Evolutionary conservation across 2,113 vertebrate genomes (phyloP), one percentile per base, ranked within the genome.

Genomic region (Nannospalax galili): DNA sequence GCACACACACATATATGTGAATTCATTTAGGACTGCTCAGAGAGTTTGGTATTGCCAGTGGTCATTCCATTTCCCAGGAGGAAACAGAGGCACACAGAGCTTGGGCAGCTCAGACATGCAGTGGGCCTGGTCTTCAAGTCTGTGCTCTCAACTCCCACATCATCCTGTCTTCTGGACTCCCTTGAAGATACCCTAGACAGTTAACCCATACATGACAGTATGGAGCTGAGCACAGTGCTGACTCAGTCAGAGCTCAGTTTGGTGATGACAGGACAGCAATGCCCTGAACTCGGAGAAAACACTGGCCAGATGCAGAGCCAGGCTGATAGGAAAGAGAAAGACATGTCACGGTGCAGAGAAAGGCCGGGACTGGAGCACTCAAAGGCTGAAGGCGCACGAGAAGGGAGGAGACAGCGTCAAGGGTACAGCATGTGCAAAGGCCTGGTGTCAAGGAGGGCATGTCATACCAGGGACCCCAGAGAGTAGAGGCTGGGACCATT

Each of bases 401-500:
- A 26, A 48, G 28, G 7, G 42, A 77, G 28, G 74, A 42, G 74
- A 48, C 74, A 32, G 42, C 7, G 3, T 40, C 14, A 42, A 17
- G 28, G 17, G 24, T 64, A 9, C 0, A 30, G 84, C 32, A 1
- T 2, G 45, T 78, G 37, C 24, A 32, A 84, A 62, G 84, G 62
- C 60, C 48, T 1, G 4, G 75, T 3, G 52, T 7, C 1, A 1
- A 10, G 9, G 48, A n/a, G 32, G 52, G 20, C 52, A 37, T 8
- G 20, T 60, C 22, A 26, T 19, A 24, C 6, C 26, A 5, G 2
- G 70, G 8, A 42, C 28, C 20, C 48, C 26, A 62, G 26, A 26
- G 98, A 99, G 99, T 99, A 20, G 52, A 58, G 52, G 77, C 52
- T 12, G 30, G 17, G 17, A 7, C 75, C 16, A 35, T 78, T 32